These are phyloP conservation scores for Myopa testacea DNA, from an alignment of 2,888 invertebrate genomes.

Conservation along the genomic window DNA sequence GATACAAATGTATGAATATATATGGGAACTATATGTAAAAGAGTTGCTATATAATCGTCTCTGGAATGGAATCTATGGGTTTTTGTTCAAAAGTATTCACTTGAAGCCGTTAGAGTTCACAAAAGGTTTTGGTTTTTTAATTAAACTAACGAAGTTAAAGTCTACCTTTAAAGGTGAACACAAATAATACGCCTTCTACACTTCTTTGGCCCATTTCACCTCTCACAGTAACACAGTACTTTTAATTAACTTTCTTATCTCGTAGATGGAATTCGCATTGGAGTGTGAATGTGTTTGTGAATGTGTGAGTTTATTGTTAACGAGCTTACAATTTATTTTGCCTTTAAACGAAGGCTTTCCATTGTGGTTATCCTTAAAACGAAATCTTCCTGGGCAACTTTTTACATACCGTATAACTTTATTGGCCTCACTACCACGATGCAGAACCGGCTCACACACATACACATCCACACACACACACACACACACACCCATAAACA, in stretches of 20 bases:
- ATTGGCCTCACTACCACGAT: neutral
- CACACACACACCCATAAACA: neutral
- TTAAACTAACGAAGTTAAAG: too few species aligned
- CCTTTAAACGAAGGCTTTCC: neutral
- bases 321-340: constrained; percentile 9
- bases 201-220: too few species aligned
- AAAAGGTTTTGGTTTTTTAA: too few species aligned
- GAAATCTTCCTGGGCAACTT: neutral
- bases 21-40: too few species aligned
- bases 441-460: neutral
- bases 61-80: too few species aligned
- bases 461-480: neutral
- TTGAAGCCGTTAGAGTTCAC: too few species aligned
- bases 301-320: neutral
- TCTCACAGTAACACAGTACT: neutral
- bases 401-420: neutral
- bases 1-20: too few species aligned
- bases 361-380: neutral
- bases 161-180: too few species aligned
- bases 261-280: too few species aligned
- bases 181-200: too few species aligned
- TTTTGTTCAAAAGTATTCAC: too few species aligned
- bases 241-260: constrained; percentile 24
- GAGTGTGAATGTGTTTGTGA: neutral
- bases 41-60: too few species aligned